Conservation (phyloP, 2,113 vertebrate genomes). For the Cariama cristata region DNA sequence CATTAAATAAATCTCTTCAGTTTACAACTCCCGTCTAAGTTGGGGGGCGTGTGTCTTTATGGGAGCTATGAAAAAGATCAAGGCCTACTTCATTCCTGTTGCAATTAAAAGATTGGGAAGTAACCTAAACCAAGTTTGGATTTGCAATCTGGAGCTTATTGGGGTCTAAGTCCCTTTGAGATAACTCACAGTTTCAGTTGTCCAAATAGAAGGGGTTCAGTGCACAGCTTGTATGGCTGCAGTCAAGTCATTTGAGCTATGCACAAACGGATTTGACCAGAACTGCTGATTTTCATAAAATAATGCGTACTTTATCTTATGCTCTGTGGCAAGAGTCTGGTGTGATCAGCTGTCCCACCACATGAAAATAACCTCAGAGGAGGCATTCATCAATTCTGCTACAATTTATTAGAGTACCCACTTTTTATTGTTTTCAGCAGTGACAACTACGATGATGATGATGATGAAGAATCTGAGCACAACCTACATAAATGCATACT, state of each 20-base stretch:
- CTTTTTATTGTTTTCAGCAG: background rate
- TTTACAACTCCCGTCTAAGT: background rate
- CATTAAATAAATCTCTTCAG: background rate
- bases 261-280: background rate
- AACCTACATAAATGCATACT: background rate
- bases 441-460: background rate
- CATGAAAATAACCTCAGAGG: background rate
- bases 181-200: background rate
- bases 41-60: background rate
- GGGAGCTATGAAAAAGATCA: background rate
- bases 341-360: background rate
- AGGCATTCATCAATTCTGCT: background rate
- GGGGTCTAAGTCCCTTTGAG: background rate
- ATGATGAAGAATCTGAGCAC: background rate
- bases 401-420: background rate
- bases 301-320: background rate
- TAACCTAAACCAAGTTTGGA: background rate
- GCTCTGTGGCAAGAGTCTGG: background rate
- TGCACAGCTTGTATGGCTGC: background rate
- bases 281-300: background rate
- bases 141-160: background rate
- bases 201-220: background rate
- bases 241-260: background rate
- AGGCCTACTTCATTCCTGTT: background rate
- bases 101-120: background rate